A percentile compares a stretch with the other conserved stretches of the same genome.
Conservation (phyloP, 1,140 invertebrate genomes). For the Luehdorfia chinensis region DNA sequence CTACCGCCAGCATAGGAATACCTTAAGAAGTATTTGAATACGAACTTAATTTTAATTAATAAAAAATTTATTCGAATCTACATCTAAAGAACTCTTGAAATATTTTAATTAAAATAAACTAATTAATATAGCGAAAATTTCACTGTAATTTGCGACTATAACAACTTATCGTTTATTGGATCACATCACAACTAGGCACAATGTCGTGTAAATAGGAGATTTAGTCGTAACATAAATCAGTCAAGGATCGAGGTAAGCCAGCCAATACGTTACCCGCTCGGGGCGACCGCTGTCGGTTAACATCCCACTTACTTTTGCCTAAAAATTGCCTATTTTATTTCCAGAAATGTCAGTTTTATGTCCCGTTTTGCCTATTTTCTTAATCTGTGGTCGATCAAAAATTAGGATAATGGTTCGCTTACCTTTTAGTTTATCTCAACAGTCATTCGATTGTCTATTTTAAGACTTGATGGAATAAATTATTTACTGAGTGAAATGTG, state of each 20-base stretch:
- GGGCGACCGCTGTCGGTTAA: constrained; percentile 41
- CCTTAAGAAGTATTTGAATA: too few relatives aligned
- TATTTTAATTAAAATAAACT: too few relatives aligned
- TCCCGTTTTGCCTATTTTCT: too few relatives aligned
- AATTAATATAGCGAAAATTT: too few relatives aligned
- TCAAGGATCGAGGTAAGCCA: constrained; percentile 59
- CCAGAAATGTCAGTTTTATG: background rate
- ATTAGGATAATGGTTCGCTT: background rate
- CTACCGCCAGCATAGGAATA: too few relatives aligned
- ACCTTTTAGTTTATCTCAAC: too few relatives aligned
- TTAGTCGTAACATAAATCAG: constrained; percentile 60
- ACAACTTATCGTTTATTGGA: constrained; percentile 46
- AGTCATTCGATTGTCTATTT: too few relatives aligned
- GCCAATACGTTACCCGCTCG: constrained; percentile 49
- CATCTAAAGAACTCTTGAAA: too few relatives aligned
- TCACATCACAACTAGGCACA: constrained; percentile 27
- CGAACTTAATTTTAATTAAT: too few relatives aligned
- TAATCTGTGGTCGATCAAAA: background rate
- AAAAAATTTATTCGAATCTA: too few relatives aligned
- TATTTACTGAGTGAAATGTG: too few relatives aligned
- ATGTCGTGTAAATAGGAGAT: constrained; percentile 65
- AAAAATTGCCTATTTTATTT: constrained; percentile 28
- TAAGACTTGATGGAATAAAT: too few relatives aligned
- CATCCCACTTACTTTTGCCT: constrained; percentile 31
- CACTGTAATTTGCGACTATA: constrained; percentile 10